Evolutionary conservation across 2,113 vertebrate genomes (phyloP), one percentile per base, ranked within the genome.

Genomic region (Lophochroa leadbeateri): DNA sequence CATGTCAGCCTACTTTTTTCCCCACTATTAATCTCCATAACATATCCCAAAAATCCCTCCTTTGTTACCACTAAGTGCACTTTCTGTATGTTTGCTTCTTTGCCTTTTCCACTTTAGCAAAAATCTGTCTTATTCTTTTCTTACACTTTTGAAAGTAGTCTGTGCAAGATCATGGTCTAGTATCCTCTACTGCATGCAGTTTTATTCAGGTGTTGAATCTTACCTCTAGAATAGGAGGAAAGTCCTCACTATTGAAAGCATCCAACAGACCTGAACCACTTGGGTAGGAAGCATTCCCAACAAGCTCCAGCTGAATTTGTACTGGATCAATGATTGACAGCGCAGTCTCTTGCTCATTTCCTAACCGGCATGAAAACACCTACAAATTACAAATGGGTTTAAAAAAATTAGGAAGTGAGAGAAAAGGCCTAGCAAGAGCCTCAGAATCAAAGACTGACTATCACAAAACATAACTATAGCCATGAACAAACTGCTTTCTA

Each of bases 301-400:
- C 98, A 35, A 99, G 98, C 92, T 99, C 99, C 92, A 99, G 95
- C 28, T 99, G 99, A 61, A 99, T 97, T 68, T 99, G 99, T 33
- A 99, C 99, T 1, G 99, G 99, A 88, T 99, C 99, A 9, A 99
- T 98, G 82, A 99, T 99, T 11, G 99, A 99, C 87, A 99, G 97
- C 2, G 99, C 99, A 0, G 99, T 99, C 85, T 99, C 99, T 17
- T 99, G 99, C 83, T 99, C 99, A 19, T 98, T 99, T 86, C 99
- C 99, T 39, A 99, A 97, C 17, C 99, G 98, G 95, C 99, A 99
- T 0, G 99, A 99, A 92, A 99, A 99, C 75, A 99, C 99, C 99
- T 99, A 68, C 13, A 79, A 80, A 57, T 64, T 13, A 12, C 69
- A 92, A 94, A 63, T 10, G 25, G 12, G 76, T 75, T 50, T 1